phyloP scores from a whole-genome alignment of 2,888 invertebrate species.

The Microctonus hyperodae region DNA sequence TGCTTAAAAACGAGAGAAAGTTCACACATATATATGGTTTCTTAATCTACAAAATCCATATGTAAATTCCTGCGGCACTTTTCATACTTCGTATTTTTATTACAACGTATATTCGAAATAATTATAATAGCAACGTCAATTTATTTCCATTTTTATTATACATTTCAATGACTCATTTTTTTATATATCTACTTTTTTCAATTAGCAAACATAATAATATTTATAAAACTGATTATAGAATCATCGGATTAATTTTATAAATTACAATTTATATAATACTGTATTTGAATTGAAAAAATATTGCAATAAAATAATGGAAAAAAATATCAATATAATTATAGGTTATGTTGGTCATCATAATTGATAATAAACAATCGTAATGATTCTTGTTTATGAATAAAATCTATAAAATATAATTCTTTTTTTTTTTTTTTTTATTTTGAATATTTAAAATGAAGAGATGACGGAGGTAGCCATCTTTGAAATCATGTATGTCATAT shows the following conservation, averaged over 20 bases:
- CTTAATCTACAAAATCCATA: constrained; percentile 25
- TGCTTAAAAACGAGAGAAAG: constrained; percentile 6
- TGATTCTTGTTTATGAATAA: too few species aligned
- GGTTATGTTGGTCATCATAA: neutral
- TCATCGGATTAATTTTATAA: too few species aligned
- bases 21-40: constrained; percentile 24
- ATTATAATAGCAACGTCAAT: neutral
- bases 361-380: too few species aligned
- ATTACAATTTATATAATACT: too few species aligned
- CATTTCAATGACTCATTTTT: too few species aligned
- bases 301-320: neutral
- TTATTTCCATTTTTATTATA: neutral
- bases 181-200: too few species aligned
- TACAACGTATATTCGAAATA: neutral
- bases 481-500: constrained; percentile 56
- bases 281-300: too few species aligned
- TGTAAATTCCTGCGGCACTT: constrained; percentile 16
- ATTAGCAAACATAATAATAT: too few species aligned
- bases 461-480: constrained; percentile 53
- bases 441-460: constrained; percentile 49
- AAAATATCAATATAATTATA: neutral
- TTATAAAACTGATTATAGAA: too few species aligned
- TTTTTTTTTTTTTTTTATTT: too few species aligned
- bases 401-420: too few species aligned
- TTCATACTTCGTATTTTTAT: constrained; percentile 1